Evolutionary conservation across 1,140 invertebrate genomes (phyloP).

Genomic region (Drosophila nannoptera): DNA sequence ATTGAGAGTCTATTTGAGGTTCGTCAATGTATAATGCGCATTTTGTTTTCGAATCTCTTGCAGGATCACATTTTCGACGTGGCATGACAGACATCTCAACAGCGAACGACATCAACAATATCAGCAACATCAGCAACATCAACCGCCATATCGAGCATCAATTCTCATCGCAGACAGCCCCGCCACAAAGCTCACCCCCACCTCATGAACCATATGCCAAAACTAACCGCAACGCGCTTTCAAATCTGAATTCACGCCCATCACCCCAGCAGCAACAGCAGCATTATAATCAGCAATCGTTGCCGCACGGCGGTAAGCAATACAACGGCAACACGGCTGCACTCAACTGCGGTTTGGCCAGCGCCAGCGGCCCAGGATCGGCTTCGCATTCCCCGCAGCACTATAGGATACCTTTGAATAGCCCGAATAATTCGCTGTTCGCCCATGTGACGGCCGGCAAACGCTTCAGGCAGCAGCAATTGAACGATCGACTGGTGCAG

Average conservation of each 20-base stretch:
- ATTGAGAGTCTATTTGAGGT: not conserved
- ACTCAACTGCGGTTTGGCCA: constrained; percentile 24
- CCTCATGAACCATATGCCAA: constrained; percentile 32
- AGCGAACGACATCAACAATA: constrained; percentile 73
- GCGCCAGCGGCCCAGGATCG: constrained; percentile 50
- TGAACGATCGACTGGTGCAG: constrained; percentile 75
- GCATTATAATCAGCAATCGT: constrained; percentile 50
- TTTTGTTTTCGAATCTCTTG: constrained; percentile 26
- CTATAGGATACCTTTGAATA: constrained; percentile 72
- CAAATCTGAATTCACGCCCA: constrained; percentile 48
- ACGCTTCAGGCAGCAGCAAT: constrained; percentile 70
- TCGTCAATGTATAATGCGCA: not conserved
- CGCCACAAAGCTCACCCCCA: constrained; percentile 71
- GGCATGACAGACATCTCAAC: constrained; percentile 79
- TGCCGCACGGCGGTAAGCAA: constrained; percentile 51
- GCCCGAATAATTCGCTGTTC: constrained; percentile 68
- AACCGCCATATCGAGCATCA: constrained; percentile 68
- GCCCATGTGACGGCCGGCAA: constrained; percentile 53
- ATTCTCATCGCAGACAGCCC: constrained; percentile 57
- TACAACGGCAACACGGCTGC: constrained; percentile 71
- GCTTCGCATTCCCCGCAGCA: constrained; percentile 63
- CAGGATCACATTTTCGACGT: constrained; percentile 77
- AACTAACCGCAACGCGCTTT: constrained; percentile 38
- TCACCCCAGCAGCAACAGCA: constrained; percentile 37
- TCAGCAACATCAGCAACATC: constrained; percentile 72